These are phyloP conservation scores for Microtus ochrogaster DNA, from an alignment of 2,113 vertebrate genomes.

Conservation along the genomic window DNA sequence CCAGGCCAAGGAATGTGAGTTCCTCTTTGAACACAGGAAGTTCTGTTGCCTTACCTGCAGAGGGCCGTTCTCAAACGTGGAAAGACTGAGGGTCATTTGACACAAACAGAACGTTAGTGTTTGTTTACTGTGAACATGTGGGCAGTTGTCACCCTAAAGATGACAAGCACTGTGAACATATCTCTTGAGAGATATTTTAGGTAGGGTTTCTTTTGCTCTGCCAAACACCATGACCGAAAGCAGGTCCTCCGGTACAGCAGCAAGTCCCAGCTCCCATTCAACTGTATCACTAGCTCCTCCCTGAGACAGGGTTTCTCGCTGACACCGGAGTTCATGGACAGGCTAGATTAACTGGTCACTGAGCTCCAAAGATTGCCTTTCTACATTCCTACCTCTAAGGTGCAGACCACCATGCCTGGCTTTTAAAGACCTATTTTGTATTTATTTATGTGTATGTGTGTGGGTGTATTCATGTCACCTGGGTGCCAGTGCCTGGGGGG, in stretches of 20 bases:
- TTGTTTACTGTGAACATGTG: not conserved
- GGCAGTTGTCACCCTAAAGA: not conserved
- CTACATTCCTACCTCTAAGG: not conserved
- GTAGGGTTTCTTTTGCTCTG: not conserved
- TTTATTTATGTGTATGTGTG: not conserved
- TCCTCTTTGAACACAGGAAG: not conserved
- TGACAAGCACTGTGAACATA: not conserved
- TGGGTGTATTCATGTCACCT: not conserved
- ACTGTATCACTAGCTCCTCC: not conserved
- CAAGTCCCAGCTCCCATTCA: not conserved
- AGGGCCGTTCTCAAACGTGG: not conserved
- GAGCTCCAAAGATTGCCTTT: not conserved
- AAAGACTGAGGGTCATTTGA: not conserved
- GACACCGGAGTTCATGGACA: not conserved
- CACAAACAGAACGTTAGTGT: not conserved
- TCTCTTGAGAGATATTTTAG: not conserved
- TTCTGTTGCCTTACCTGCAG: constrained; percentile 26
- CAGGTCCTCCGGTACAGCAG: not conserved
- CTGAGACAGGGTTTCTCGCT: not conserved
- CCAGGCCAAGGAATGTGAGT: not conserved
- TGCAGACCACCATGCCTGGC: not conserved
- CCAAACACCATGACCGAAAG: not conserved
- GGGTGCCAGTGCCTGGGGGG: not conserved
- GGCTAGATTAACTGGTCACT: not conserved
- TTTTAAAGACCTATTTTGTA: not conserved